These are phyloP conservation scores for Drosophila tsacasi DNA, from an alignment of 1,140 invertebrate species.

Conservation along the genomic window DNA sequence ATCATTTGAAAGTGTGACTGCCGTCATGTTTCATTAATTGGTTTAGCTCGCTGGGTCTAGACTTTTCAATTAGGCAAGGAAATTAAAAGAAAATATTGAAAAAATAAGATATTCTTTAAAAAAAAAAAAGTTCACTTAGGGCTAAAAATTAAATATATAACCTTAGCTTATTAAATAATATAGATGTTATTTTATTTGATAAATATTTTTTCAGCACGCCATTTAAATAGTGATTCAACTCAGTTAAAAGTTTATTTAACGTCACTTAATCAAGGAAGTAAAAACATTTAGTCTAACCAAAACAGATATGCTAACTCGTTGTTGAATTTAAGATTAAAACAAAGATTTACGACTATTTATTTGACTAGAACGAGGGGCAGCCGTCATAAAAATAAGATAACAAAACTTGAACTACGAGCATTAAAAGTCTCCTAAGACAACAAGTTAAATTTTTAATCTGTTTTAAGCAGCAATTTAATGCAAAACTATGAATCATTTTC, in stretches of 20 bases:
- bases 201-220: not conserved
- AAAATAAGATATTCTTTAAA: no score
- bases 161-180: no score
- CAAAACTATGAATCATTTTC: conserved; percentile 23
- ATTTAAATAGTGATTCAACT: not conserved
- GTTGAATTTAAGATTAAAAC: conserved; percentile 1
- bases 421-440: not conserved
- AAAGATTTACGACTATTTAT: conserved; percentile 4
- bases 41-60: not conserved
- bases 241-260: not conserved
- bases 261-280: conserved; percentile 5
- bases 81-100: not conserved
- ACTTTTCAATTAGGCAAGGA: not conserved
- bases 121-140: no score
- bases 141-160: no score
- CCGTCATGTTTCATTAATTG: conserved; percentile 6
- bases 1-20: conserved; percentile 9
- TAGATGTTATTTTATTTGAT: no score
- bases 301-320: not conserved
- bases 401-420: conserved; percentile 13
- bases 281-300: not conserved
- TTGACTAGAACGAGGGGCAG: not conserved
- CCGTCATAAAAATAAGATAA: conserved; percentile 12
- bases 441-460: not conserved
- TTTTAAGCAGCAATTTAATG: conserved; percentile 9